Conservation (phyloP, 2,797 vertebrate species). For the Cephalopachus bancanus region DNA sequence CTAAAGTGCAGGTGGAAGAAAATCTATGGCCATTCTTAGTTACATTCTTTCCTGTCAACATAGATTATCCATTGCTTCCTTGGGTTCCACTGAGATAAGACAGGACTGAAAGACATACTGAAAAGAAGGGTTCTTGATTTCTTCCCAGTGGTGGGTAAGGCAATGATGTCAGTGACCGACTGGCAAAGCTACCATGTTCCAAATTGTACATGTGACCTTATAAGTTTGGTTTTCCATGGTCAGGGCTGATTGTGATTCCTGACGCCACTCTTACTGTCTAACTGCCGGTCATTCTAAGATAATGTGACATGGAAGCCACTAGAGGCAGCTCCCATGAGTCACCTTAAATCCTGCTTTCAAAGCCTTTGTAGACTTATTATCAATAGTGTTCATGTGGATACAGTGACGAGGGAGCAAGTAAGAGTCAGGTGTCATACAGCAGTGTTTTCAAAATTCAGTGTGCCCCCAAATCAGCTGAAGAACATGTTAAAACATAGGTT, state of each 20-base stretch:
- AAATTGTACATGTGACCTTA: not conserved
- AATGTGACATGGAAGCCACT: not conserved
- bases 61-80: not conserved
- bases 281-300: not conserved
- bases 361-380: not conserved
- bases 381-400: not conserved
- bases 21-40: not conserved
- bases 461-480: not conserved
- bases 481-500: not conserved
- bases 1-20: not conserved
- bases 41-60: not conserved
- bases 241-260: not conserved
- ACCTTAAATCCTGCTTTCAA: not conserved
- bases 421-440: no score
- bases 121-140: not conserved
- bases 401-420: not conserved
- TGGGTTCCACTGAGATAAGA: fast-evolving
- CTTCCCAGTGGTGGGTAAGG: not conserved
- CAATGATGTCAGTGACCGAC: not conserved
- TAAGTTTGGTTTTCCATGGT: not conserved
- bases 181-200: not conserved
- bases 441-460: not conserved
- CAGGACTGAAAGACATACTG: not conserved
- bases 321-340: not conserved
- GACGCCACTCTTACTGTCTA: not conserved